phyloP scores from a whole-genome alignment of 64 coral and sea anemone genomes.

The Catalaphyllia jardinei region DNA sequence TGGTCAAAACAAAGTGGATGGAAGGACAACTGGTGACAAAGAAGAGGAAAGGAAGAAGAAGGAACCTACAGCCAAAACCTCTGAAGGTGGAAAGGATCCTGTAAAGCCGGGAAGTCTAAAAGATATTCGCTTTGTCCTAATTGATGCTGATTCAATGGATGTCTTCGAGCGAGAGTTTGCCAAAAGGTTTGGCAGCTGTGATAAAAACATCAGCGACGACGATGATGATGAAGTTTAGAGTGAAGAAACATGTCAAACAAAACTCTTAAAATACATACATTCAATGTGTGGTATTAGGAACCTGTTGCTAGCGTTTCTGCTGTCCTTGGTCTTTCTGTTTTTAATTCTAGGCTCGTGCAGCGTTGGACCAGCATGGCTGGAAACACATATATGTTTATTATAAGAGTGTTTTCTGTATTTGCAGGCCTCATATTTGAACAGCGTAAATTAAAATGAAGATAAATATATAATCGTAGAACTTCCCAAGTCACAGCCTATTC shows the following conservation, averaged over 20 bases:
- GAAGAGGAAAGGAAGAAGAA: neutral
- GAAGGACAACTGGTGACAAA: neutral
- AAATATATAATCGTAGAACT: too few relatives aligned
- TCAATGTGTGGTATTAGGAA: too few relatives aligned
- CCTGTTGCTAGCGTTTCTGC: too few relatives aligned
- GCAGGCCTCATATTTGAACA: too few relatives aligned
- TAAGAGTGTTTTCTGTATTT: too few relatives aligned
- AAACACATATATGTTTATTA: too few relatives aligned
- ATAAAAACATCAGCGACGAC: neutral
- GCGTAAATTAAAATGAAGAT: too few relatives aligned
- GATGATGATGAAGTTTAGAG: neutral
- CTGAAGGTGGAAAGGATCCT: neutral
- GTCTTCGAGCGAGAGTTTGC: conserved; percentile 57
- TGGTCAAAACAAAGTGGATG: neutral
- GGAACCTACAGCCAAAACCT: neutral
- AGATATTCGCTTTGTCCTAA: conserved; percentile 78
- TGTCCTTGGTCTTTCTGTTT: too few relatives aligned
- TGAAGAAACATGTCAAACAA: neutral
- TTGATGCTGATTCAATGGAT: conserved; percentile 57
- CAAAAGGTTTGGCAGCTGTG: conserved; percentile 17
- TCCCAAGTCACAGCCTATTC: too few relatives aligned
- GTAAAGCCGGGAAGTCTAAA: neutral
- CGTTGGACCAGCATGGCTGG: too few relatives aligned
- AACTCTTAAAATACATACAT: too few relatives aligned
- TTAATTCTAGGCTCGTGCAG: too few relatives aligned